A percentile compares a stretch with the other conserved stretches of the same genome.
Evolutionary conservation across 2,113 vertebrate species (phyloP).

Genomic region (Hydrochoerus hydrochaeris): DNA sequence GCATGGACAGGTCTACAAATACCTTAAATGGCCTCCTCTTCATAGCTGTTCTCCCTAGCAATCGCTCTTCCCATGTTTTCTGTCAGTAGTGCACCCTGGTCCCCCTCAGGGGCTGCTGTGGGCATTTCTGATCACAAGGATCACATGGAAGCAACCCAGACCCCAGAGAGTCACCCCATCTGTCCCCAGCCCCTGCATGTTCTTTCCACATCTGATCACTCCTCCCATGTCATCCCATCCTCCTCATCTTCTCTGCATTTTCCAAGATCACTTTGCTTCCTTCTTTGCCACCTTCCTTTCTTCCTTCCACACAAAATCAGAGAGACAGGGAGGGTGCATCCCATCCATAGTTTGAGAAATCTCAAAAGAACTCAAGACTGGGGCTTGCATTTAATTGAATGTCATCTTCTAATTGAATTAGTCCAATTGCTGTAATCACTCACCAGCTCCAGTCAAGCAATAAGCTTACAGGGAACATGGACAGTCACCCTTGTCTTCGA

Average conservation of each 20-base stretch:
- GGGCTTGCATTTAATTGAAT: background rate
- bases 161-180: fast-evolving
- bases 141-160: fast-evolving
- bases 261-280: background rate
- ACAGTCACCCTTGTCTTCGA: background rate
- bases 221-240: background rate
- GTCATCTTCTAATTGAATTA: background rate
- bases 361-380: background rate
- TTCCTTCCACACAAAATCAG: background rate
- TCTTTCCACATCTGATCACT: background rate
- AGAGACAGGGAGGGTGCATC: too few relatives aligned
- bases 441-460: background rate
- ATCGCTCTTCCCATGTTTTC: background rate
- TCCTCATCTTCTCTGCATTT: background rate
- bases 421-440: background rate
- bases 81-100: fast-evolving
- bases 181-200: background rate
- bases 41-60: fast-evolving
- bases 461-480: background rate
- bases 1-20: fast-evolving
- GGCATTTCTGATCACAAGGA: fast-evolving
- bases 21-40: background rate
- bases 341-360: background rate
- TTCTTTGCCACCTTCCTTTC: background rate
- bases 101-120: too few relatives aligned